Evolutionary conservation across 2,888 invertebrate genomes (phyloP).

Genomic region (Dexiosoma caninum): DNA sequence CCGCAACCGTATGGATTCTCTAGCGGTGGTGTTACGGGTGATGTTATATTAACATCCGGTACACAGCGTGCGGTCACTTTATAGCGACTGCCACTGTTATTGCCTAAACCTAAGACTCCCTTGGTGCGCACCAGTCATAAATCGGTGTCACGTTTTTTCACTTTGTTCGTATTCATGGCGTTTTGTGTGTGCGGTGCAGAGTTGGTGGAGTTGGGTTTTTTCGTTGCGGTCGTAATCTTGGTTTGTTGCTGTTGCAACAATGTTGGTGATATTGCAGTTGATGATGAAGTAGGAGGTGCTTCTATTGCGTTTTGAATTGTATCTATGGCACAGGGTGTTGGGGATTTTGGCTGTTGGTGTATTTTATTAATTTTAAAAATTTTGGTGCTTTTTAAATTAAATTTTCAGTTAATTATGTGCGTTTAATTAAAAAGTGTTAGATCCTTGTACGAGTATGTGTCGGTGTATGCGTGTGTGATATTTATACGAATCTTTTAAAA

Average conservation of each 20-base stretch:
- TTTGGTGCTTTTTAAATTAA: slow-evolving; percentile 45
- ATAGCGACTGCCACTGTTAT: slow-evolving; percentile 74
- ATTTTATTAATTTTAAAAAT: slow-evolving; percentile 65
- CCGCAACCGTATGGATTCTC: slow-evolving; percentile 63
- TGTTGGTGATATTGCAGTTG: slow-evolving; percentile 24
- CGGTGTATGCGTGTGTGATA: neutral
- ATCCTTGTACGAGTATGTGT: slow-evolving; percentile 7
- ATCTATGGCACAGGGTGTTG: slow-evolving; percentile 57
- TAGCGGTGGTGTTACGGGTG: slow-evolving; percentile 68
- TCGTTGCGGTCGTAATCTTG: slow-evolving; percentile 61
- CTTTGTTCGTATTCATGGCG: slow-evolving; percentile 73
- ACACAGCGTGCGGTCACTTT: slow-evolving; percentile 77
- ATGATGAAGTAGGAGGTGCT: slow-evolving; percentile 37
- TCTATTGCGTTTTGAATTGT: slow-evolving; percentile 17
- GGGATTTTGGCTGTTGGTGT: slow-evolving; percentile 60
- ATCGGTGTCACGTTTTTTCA: slow-evolving; percentile 78
- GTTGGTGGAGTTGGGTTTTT: slow-evolving; percentile 55
- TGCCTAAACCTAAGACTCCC: slow-evolving; percentile 69
- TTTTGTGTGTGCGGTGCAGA: slow-evolving; percentile 66
- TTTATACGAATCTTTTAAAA: neutral
- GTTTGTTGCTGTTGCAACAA: slow-evolving; percentile 26
- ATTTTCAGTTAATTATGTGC: neutral
- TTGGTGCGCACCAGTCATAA: slow-evolving; percentile 78
- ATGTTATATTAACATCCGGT: slow-evolving; percentile 77
- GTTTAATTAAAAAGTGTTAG: slow-evolving; percentile 8